Evolutionary conservation across 2,113 vertebrate species (phyloP), one percentile per base, ranked within the genome.

Genomic region (Aramus guarauna): DNA sequence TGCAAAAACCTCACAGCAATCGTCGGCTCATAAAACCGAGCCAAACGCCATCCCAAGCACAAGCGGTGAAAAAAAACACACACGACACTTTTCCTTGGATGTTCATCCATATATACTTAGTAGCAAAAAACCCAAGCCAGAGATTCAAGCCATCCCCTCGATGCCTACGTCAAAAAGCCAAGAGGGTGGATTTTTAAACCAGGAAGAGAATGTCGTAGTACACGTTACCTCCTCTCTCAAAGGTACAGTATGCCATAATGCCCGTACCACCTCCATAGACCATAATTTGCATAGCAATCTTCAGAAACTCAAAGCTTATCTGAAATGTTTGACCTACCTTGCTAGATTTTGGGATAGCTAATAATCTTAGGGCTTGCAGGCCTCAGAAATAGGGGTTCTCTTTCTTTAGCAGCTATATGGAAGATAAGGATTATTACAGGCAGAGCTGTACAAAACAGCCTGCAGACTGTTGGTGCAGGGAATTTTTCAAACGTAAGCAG

Each of bases 91-190:
- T 96, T 99, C 99, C 41, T 98, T 99, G 98, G 99, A 99, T 69
- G 99, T 99, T 83, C 99, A 99, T 94, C 99, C 99, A 0, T 99
- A 99, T 96, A 98, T 99, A 97, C 98, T 99, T 90, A 99, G 99
- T 81, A 98, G 98, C 95, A 99, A 98, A 94, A 99, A 99, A 95
- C 98, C 99, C 79, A 99, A 99, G 95, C 97, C 98, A 29, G 99
- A 99, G 96, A 87, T 93, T 30, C 92, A 96, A 72, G 97, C 97
- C 60, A 92, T 97, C 50, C 97, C 98, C 22, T 98, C 99, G 1
- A 98, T 99, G 55, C 98, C 99, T 24, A 92, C 98, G 2, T 98
- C 99, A 82, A 98, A 99, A 97, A 98, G 98, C 94, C 98, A 99
- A 97, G 99, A 99, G 47, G 96, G 98, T 17, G 98, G 98, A 88